Conservation (phyloP, 2,797 vertebrate species). For the Eulemur coronatus region DNA sequence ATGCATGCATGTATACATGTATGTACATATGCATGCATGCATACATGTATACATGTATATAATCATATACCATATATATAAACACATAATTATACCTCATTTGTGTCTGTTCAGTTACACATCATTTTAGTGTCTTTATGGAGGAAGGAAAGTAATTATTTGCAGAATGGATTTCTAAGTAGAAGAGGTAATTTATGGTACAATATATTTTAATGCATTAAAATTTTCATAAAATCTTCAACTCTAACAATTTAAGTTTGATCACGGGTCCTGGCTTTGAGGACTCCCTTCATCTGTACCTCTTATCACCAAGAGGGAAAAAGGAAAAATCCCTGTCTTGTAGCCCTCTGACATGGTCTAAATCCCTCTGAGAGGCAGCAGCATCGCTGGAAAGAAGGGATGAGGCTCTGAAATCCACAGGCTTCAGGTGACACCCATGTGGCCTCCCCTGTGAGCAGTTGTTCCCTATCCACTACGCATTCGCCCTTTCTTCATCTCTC, state of each 20-base stretch:
- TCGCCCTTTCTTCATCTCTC: neutral
- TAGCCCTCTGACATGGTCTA: neutral
- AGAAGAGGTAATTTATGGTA: neutral
- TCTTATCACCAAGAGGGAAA: neutral
- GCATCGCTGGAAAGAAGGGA: neutral
- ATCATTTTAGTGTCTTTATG: neutral
- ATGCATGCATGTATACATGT: neutral
- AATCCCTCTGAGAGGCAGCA: neutral
- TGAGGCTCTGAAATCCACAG: accelerated
- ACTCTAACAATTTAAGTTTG: neutral
- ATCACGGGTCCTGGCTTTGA: neutral
- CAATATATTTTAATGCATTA: neutral
- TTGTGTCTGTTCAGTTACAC: neutral
- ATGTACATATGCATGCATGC: accelerated
- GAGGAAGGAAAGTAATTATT: neutral
- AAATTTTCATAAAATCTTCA: neutral
- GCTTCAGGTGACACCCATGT: accelerated
- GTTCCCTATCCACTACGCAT: accelerated
- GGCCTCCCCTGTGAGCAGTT: accelerated
- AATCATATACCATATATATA: neutral
- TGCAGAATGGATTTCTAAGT: neutral
- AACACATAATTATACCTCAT: no score
- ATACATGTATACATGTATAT: accelerated
- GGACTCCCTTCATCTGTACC: neutral
- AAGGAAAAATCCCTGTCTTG: neutral